Base-by-base conservation (phyloP, 2,797 vertebrate genomes). In the Erethizon dorsatum region DNA sequence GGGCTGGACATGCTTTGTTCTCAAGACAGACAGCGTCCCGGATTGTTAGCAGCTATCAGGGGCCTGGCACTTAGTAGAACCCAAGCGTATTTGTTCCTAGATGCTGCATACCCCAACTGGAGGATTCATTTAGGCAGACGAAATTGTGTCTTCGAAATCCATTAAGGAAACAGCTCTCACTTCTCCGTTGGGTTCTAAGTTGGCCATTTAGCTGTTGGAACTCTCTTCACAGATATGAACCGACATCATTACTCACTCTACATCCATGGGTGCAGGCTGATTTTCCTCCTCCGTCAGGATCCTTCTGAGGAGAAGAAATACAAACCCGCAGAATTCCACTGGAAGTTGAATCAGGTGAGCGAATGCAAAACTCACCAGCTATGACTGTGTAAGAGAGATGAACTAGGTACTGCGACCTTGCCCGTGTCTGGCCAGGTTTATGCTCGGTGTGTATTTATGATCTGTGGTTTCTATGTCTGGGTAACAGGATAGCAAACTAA, bases 241-340 rank as follows among this genome's bases (percentile, higher is more conserved):
- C 99, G 99, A 82, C 99, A 99, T 97, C 99, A 99, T 97, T 99
- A 99, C 95, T 99, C 99, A 0, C 99, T 99, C 9, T 99, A 99
- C 0, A 98, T 99, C 41, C 99, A 99, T 97, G 99, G 99, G 98
- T 99, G 99, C 98, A 98, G 99, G 15, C 99, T 99, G 2, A 99
- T 99, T 33, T 99, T 99, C 94, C 99, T 99, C 47, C 99, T 99
- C 91, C 99, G 99, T 54, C 99, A 99, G 98, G 99, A 99, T 1
- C 99, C 99, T 2, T 98, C 99, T 0, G 99, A 99, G 97, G 99
- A 99, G 0, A 99, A 99, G 95, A 99, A 98, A 22, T 99, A 99
- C 98, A 99, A 99, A 97, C 99, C 99, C 6, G 99, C 99, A 0
- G 99, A 99, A 96, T 99, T 99, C 92, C 99, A 99, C 98, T 99